These are phyloP conservation scores for Hyperoplus immaculatus DNA, from an alignment of 2,797 vertebrate genomes.

Conservation along the genomic window DNA sequence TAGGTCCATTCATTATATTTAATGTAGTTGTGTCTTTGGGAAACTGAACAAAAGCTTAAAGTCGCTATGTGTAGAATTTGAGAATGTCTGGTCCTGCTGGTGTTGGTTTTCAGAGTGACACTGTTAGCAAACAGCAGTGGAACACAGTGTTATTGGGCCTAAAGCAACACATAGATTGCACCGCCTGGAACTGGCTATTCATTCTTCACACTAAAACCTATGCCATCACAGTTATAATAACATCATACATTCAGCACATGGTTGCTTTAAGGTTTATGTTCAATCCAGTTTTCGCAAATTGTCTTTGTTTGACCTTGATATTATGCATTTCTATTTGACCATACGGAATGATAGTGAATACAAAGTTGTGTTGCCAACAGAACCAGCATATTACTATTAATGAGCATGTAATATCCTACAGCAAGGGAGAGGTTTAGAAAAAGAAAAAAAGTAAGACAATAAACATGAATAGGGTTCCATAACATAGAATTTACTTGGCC, in stretches of 20 bases:
- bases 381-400: neutral
- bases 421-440: neutral
- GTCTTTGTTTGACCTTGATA: neutral
- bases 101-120: slow-evolving; percentile 1
- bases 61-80: neutral
- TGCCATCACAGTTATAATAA: neutral
- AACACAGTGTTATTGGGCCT: neutral
- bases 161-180: neutral
- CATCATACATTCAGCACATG: neutral
- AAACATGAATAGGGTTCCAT: neutral
- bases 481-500: neutral
- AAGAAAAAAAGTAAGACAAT: neutral
- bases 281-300: neutral
- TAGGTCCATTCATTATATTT: neutral
- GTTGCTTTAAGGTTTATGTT: neutral
- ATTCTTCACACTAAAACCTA: neutral
- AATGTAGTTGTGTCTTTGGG: neutral
- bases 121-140: neutral
- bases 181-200: neutral
- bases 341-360: neutral
- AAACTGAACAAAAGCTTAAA: neutral
- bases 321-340: neutral
- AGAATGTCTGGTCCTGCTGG: slow-evolving; percentile 9
- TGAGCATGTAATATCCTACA: neutral
- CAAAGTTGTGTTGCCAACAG: neutral